Evolutionary conservation across 1,140 invertebrate species (phyloP), one percentile per base, ranked within the genome.

Genomic region (Cotesia typhae): DNA sequence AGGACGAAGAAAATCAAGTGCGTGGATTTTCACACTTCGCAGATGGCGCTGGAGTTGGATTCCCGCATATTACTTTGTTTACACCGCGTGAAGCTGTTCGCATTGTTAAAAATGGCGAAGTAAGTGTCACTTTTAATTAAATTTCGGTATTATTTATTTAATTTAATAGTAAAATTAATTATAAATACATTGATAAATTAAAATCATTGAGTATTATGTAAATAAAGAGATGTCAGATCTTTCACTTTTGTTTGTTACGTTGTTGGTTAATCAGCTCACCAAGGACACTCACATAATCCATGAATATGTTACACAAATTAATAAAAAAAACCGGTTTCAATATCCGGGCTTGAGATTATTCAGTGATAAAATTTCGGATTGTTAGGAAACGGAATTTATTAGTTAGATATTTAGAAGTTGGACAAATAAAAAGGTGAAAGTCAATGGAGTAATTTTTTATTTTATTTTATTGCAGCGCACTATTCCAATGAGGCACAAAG

Each of bases 401-500:
- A 28, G 10, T 47, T 47, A 47, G 41, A 47, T 47, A 47, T 47
- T 47, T 47, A 10, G 6, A 47, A 1, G 10, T 2, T 6, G 0
- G 41, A 2, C 28, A 28, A 2, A 47, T 47, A 47, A 10, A 47
- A 47, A 47, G 5, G 41, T 47, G 41, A 47, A 47, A 47, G 41
- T 47, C 10, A 7, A 47, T 47, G 41, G 2, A 5, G 41, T 6
- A 47, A 47, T 47, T 60, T 70, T 89, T 59, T 10, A 52, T 10
- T n/a, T 7, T 51, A 51, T 14, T 14, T 55, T 14, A 14, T 14
- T 12, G n/a, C 83, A 95, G 93, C 90, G 92, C 84, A 94, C 94
- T 1, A 84, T 95, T 55, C 94, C 94, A 36, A 92, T 95, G 89
- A 88, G 94, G 74, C 94, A 96, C 83, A 95, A 95, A 82, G 91